Evolutionary conservation across 2,113 vertebrate species (phyloP).

Genomic region (Jacana jacana): DNA sequence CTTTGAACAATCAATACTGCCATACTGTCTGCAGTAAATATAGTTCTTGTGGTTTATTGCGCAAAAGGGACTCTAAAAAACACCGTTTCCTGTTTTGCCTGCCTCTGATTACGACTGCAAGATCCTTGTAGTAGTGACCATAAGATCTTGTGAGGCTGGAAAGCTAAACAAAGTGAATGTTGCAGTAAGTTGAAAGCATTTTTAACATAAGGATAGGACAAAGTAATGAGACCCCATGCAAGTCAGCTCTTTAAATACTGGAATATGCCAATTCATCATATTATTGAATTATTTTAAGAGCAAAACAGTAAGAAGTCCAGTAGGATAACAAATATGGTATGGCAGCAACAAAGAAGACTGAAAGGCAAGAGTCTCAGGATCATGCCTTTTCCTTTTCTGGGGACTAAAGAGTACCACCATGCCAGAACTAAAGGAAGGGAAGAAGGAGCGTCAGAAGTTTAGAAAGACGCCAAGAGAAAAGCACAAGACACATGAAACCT

Average conservation of each 20-base stretch:
- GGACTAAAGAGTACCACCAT: not conserved
- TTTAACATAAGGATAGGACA: not conserved
- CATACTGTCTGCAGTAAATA: conserved; percentile 37
- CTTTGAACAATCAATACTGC: conserved; percentile 20
- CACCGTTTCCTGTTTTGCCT: conserved; percentile 56
- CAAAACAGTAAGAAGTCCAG: not conserved
- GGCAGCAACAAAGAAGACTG: not conserved
- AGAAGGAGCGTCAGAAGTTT: not conserved
- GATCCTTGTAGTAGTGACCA: conserved; percentile 31
- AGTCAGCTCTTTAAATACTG: not conserved
- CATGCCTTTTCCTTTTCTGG: not conserved
- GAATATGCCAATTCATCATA: not conserved
- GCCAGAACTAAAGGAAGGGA: not conserved
- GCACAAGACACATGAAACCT: not conserved
- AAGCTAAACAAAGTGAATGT: conserved; percentile 31
- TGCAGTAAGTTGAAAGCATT: conserved; percentile 12
- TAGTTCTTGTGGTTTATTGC: conserved; percentile 43
- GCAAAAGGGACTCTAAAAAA: conserved; percentile 37
- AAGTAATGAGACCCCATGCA: not conserved
- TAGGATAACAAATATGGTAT: not conserved
- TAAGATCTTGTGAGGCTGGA: conserved; percentile 17
- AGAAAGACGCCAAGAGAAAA: not conserved
- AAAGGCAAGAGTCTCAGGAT: not conserved
- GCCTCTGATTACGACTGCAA: conserved; percentile 44
- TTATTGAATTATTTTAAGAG: not conserved